Evolutionary conservation across 2,888 invertebrate species (phyloP), one percentile per base, ranked within the genome.

Genomic region (Brachycybe producta): DNA sequence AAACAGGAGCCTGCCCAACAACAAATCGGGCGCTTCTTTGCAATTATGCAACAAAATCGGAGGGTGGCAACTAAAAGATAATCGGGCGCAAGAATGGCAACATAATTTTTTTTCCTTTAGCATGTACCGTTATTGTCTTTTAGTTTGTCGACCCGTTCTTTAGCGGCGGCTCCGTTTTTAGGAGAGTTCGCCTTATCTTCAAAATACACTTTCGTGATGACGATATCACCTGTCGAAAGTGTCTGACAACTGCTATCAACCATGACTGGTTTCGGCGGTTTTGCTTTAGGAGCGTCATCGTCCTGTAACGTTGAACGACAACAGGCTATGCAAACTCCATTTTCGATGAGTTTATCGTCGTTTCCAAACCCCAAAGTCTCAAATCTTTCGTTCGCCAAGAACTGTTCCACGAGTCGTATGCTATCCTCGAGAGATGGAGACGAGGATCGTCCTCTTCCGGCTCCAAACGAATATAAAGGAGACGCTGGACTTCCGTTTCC

Each of bases 171-270:
- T 32, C 32, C 32, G 11, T n/a, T 32, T 26, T 23, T 46, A 19
- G 46, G 46, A n/a, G 46, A 46, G 45, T 45, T 26, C 21, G 32
- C 52, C 11, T 46, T 48, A 21, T 56, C 56, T 8, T 56, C 55
- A 43, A 56, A 60, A 52, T 52, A 61, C 13, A 61, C 60, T 51
- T 58, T 59, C 21, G 61, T 88, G 61, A 90, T 86, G 49, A 88
- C 88, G 62, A 91, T 84, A 65, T 90, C 90, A 44, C 90, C 90
- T 17, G 90, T 90, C 65, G 87, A 87, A 41, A 87, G 72, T 2
- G 90, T 90, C 69, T 91, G 90, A 52, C 82, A 60, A 32, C 57
- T 80, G 28, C 78, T 79, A 53, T 78, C 74, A 59, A 77, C 40
- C 17, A 28, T 52, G 19, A 17, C 32, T 7, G 7, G 23, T 28